Evolutionary conservation across 1,140 invertebrate species (phyloP).

Genomic region (Lysiphlebus fabarum): DNA sequence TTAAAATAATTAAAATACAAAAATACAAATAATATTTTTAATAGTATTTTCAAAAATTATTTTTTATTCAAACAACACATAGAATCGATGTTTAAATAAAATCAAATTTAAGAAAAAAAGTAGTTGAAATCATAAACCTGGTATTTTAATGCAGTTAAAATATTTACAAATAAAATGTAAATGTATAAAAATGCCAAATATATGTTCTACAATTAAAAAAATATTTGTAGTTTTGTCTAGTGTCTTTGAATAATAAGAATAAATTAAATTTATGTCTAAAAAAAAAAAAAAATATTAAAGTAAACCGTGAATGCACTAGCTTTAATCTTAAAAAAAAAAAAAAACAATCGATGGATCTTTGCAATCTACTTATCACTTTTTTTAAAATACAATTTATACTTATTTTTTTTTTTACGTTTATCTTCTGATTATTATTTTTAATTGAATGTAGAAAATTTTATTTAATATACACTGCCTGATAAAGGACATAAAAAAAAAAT

Average conservation of each 20-base stretch:
- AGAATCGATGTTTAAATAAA: background rate
- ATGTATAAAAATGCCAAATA: constrained; percentile 8
- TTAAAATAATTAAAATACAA: too few species aligned
- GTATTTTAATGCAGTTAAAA: constrained; percentile 5
- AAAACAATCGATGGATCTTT: constrained; percentile 9
- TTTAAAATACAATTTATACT: background rate
- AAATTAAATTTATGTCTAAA: background rate
- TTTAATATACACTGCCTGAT: constrained; percentile 12
- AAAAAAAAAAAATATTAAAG: too few species aligned
- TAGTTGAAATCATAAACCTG: background rate
- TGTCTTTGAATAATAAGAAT: background rate
- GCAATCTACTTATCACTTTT: background rate
- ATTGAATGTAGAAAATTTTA: background rate
- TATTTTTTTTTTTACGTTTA: background rate
- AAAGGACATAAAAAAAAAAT: constrained; percentile 1
- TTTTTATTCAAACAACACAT: background rate
- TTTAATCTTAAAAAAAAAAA: too few species aligned
- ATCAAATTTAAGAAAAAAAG: background rate
- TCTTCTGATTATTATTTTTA: too few species aligned
- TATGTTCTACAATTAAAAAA: constrained; percentile 1
- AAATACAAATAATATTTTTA: too few species aligned
- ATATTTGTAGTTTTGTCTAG: constrained; percentile 8
- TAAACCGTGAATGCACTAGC: too few species aligned
- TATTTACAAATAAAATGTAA: background rate
- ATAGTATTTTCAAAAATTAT: background rate